A percentile compares a stretch with the other conserved stretches of the same genome.
These are phyloP conservation scores for Schizaphis graminum DNA, from an alignment of 2,888 invertebrate genomes.

Conservation along the genomic window DNA sequence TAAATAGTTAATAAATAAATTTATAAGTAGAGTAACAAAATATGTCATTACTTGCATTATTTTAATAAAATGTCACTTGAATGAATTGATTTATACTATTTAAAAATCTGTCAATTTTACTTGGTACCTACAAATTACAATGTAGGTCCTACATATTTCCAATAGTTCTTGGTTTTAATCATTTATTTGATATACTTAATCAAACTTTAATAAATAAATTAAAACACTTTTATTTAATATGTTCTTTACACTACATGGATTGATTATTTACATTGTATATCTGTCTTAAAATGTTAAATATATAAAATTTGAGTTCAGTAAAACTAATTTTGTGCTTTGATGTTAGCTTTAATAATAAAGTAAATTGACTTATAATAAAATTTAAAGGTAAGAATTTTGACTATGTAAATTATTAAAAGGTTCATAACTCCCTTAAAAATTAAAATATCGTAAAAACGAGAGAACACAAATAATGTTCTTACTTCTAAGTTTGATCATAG, in stretches of 20 bases:
- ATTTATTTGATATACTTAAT: not conserved
- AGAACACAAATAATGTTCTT: too few species aligned
- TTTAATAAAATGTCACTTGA: not conserved
- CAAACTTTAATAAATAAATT: not conserved
- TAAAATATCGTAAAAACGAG: too few species aligned
- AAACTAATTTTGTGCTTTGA: not conserved
- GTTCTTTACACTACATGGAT: not conserved
- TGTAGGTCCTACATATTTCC: not conserved
- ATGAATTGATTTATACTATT: not conserved
- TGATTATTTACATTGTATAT: not conserved
- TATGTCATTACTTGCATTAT: not conserved
- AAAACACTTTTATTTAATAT: not conserved
- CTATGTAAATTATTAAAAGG: too few species aligned
- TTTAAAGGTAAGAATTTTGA: not conserved
- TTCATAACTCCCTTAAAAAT: too few species aligned
- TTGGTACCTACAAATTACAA: not conserved
- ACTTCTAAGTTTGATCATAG: too few species aligned
- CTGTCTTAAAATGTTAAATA: not conserved
- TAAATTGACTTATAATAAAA: not conserved
- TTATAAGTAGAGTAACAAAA: not conserved
- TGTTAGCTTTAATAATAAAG: not conserved
- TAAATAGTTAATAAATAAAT: not conserved
- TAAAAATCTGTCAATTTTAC: not conserved
- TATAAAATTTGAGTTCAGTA: not conserved
- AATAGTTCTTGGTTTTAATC: not conserved